Evolutionary conservation across 2,888 invertebrate species (phyloP), one percentile per base, ranked within the genome.

Genomic region (Yponomeuta sedellus): DNA sequence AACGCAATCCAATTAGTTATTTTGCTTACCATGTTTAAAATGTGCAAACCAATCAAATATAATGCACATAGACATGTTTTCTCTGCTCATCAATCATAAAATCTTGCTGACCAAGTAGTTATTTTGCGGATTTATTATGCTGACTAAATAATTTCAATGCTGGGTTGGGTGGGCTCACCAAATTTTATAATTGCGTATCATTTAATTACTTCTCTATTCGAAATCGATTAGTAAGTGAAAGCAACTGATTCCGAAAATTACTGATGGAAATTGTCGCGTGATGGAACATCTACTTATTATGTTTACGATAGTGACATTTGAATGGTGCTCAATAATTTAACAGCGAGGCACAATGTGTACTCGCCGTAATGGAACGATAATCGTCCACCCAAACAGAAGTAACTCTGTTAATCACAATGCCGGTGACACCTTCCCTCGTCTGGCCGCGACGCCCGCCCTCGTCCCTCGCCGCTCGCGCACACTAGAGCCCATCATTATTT

Each of bases 351-450:
- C 78, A 79, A 81, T 87, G 85, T 88, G 80, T 86, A 80, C 83
- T 85, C 80, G 76, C 73, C 78, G 82, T 90, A 89, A 90, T 90
- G 88, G 89, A 85, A 82, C 81, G 87, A 88, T 89, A 89, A 91
- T 88, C 85, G 89, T 85, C 85, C 86, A 83, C 74, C 88, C 89
- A 86, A 85, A 88, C 77, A 89, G 85, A 89, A 90, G 85, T 91
- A 89, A 89, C 83, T 83, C 82, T 79, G 88, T 88, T 89, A 89
- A 88, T 90, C 84, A 89, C 87, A 85, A 85, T 81, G 77, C 77
- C 73, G 79, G 83, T 81, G 82, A 75, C 89, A 85, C 89, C 87
- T 86, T 80, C 84, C 83, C 74, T 39, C 58, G 39, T 66, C 69
- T 68, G 69, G 65, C 65, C 68, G 67, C 69, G 44, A 52, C 44